These are phyloP conservation scores for Drymonia ruficornis DNA, from an alignment of 2,888 invertebrate genomes.

Conservation along the genomic window DNA sequence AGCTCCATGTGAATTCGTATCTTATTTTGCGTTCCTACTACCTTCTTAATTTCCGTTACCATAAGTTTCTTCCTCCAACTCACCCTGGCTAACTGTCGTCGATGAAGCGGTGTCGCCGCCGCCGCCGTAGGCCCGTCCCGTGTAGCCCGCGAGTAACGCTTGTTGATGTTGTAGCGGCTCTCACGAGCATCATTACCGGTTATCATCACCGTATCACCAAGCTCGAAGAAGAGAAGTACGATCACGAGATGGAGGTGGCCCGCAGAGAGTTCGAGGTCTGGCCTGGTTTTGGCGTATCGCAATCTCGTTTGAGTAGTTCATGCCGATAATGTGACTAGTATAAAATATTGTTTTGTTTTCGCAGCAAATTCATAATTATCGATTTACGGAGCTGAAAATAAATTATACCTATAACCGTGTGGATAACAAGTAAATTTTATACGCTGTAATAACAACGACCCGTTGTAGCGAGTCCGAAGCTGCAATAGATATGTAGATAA, in stretches of 20 bases:
- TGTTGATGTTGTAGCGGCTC: conserved; percentile 85
- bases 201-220: conserved; percentile 93
- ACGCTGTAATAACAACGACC: conserved; percentile 79
- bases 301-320: conserved; percentile 77
- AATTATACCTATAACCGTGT: conserved; percentile 78
- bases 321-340: conserved; percentile 81
- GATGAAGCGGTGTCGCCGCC: conserved; percentile 47
- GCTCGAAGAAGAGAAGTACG: conserved; percentile 97
- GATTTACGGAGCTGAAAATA: conserved; percentile 70
- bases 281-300: conserved; percentile 73
- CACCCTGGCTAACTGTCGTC: conserved; percentile 64
- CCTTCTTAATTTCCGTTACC: conserved; percentile 61
- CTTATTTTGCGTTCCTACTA: conserved; percentile 62
- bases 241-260: conserved; percentile 98
- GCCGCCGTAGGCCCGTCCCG: conserved; percentile 14
- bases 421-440: conserved; percentile 77
- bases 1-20: conserved; percentile 69
- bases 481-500: conserved; percentile 71
- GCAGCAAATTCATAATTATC: conserved; percentile 72
- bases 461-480: conserved; percentile 68
- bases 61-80: conserved; percentile 65
- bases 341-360: conserved; percentile 75
- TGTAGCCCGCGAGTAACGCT: conserved; percentile 62
- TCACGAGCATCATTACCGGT: conserved; percentile 89
- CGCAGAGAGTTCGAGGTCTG: conserved; percentile 98